Evolutionary conservation across 2,113 vertebrate species (phyloP).

Genomic region (Leiothrix lutea): DNA sequence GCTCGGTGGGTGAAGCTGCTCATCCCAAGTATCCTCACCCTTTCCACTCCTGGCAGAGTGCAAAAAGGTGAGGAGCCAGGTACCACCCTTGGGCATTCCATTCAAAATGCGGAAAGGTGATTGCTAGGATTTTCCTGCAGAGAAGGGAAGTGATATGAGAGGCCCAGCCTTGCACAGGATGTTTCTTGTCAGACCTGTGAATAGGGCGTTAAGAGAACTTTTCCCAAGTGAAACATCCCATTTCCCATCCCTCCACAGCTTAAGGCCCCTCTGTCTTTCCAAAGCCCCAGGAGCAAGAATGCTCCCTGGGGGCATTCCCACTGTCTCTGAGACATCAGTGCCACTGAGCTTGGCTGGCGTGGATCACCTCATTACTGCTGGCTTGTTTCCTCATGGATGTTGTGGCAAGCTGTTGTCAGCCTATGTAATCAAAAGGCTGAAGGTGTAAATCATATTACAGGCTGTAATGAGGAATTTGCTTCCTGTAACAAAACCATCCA

Average conservation of each 20-base stretch:
- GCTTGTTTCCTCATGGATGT: not conserved
- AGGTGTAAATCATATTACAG: not conserved
- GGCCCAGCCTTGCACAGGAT: not conserved
- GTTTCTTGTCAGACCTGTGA: not conserved
- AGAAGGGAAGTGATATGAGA: not conserved
- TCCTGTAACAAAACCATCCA: not conserved
- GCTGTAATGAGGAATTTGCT: not conserved
- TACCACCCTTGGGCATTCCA: not conserved
- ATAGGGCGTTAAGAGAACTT: not conserved
- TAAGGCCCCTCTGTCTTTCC: not conserved
- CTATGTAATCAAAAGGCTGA: not conserved
- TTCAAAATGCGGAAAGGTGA: rapidly evolving
- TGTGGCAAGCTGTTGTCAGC: not conserved
- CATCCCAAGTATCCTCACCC: not conserved
- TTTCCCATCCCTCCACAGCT: not conserved
- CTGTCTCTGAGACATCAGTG: not conserved
- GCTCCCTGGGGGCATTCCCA: rapidly evolving
- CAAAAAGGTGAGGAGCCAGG: not conserved
- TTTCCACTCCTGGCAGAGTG: rapidly evolving
- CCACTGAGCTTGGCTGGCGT: not conserved
- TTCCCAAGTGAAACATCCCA: not conserved
- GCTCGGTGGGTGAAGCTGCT: not conserved
- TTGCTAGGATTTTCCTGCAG: not conserved
- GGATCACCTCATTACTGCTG: not conserved
- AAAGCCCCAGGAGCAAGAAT: not conserved